Percentiles rank a stretch among this genome's conserved stretches.
phyloP scores from a whole-genome alignment of 2,888 invertebrate species.

The Hoplodrina ambigua region DNA sequence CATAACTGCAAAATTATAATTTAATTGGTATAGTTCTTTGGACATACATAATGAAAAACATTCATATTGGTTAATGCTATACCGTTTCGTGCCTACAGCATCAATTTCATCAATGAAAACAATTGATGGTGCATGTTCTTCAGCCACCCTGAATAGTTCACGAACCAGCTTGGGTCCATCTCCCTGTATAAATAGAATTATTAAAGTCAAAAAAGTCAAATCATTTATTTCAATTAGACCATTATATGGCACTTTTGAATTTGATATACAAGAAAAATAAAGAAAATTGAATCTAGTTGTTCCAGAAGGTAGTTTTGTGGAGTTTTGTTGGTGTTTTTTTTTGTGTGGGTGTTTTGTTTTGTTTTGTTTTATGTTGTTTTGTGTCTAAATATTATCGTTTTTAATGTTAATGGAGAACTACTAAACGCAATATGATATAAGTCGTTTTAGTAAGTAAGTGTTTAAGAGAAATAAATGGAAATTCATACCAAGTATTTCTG shows the following conservation, averaged over 20 bases:
- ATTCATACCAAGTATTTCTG: slow-evolving; percentile 97
- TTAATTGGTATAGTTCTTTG: neutral
- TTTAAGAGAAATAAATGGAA: neutral
- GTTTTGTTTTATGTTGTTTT: too few relatives aligned
- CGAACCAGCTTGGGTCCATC: slow-evolving; percentile 99
- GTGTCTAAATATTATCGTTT: neutral
- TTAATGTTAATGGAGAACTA: neutral
- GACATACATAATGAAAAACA: neutral
- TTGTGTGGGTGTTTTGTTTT: too few relatives aligned
- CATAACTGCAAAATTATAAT: slow-evolving; percentile 91
- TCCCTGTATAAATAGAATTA: slow-evolving; percentile 90
- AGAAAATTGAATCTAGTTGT: too few relatives aligned
- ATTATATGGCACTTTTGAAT: too few relatives aligned
- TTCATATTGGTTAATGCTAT: slow-evolving; percentile 41
- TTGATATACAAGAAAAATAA: too few relatives aligned
- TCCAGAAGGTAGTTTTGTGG: too few relatives aligned
- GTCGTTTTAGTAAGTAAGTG: slow-evolving; percentile 3
- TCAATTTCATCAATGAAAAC: slow-evolving; percentile 99
- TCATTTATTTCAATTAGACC: too few relatives aligned
- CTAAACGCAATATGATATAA: neutral
- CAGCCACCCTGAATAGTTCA: slow-evolving; percentile 99
- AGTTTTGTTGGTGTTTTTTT: too few relatives aligned
- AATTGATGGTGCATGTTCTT: slow-evolving; percentile 99
- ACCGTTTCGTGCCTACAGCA: slow-evolving; percentile 99
- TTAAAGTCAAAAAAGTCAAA: too few relatives aligned